Base-by-base conservation (phyloP, 2,888 invertebrate species). In the Drosophila demipolita region DNA sequence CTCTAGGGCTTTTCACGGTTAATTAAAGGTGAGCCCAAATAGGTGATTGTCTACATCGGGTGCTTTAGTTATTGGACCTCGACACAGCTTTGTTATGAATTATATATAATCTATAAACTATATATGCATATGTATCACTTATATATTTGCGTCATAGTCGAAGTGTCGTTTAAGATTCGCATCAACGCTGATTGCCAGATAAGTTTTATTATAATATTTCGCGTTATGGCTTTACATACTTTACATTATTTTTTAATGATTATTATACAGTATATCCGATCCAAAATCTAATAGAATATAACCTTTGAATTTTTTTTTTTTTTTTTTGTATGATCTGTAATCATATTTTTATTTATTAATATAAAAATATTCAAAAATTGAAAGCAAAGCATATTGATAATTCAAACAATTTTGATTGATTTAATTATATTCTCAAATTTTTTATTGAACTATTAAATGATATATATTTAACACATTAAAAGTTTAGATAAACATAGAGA, bases 1-100 rank as follows among this genome's bases (percentile, higher is more conserved):
- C 53, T 59, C n/a, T 40, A 32, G 58, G 54, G 54, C 60, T 67
- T 86, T 88, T 86, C 82, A 90, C 86, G 86, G 86, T 86, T 87
- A 86, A 64, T 90, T 86, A 90, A 86, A 86, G 86, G 86, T 86
- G 86, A 86, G 69, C 54, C 66, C 26, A 40, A 53, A 55, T 42
- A 59, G 36, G 20, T 33, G 61, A n/a, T 29, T 40, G 60, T 32
- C 59, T 60, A 66, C 78, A 53, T 75, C 79, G 74, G 60, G 26
- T 38, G 23, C n/a, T 26, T 53, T 57, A 59, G 52, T 40, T 60
- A 45, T 53, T 75, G 68, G 74, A 62, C 68, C 60, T n/a, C 42
- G 42, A 55, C 59, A 50, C 64, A 57, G 53, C 35, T 59, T 49
- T 57, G 42, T 60, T 57, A 65, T 58, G 76, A 32, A 53, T 50